Evolutionary conservation across 2,113 vertebrate species (phyloP), one percentile per base, ranked within the genome.

Genomic region (Ceuthmochares aereus): DNA sequence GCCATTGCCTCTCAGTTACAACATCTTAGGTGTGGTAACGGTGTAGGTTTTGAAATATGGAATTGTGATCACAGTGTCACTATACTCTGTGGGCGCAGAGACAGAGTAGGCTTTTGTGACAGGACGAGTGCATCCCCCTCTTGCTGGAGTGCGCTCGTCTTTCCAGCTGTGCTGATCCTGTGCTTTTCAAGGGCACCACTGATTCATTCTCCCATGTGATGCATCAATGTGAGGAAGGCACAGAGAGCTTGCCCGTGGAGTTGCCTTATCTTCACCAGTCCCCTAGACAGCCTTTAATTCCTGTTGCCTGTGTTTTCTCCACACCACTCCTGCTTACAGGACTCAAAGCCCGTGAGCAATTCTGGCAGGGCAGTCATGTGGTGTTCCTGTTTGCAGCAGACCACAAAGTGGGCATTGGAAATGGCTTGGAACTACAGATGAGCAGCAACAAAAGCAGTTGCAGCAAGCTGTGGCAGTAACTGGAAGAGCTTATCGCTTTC

Each of bases 141-240:
- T 62, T 0, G 0, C 7, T 66, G 82, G 66, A 93, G 9, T 2
- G 3, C 25, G 12, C 10, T 40, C 56, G 20, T 23, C 19, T 40
- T 69, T 58, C 22, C 88, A 84, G 59, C 32, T 9, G 0, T 51
- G 21, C 64, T n/a, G n/a, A 62, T 36, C 7, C 42, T 2, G 0
- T 3, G 17, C 20, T 77, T 37, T 23, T 45, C 56, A 34, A 82
- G n/a, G 56, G 42, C 20, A 66, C 12, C 29, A 21, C 47, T 0
- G 3, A 27, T 73, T 3, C 1, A 2, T 54, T 75, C 6, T 4
- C 42, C 32, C 2, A 0, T n/a, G 47, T 14, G 30, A 20, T 43
- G 40, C 25, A 34, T 26, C 2, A 1, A 4, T 0, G 0, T 7
- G 42, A 3, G 47, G 37, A 58, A 70, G n/a, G 37, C 42, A 47